Conservation (phyloP, 2,797 vertebrate species). For the Megaceryle alcyon region DNA sequence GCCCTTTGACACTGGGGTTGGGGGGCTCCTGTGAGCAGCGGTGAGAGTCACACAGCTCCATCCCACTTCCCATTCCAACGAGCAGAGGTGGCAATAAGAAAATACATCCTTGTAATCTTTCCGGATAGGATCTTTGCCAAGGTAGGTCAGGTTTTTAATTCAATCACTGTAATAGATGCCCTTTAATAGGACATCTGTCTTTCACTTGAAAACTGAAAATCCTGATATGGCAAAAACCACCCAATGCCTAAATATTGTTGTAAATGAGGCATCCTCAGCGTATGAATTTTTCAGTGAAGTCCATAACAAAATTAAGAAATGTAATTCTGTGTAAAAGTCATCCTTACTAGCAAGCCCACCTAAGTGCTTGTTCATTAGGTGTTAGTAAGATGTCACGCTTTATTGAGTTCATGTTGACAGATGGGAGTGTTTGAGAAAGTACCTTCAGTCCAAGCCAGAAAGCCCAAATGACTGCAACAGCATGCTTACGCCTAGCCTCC, state of each 20-base stretch:
- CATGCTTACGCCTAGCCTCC: slow-evolving; percentile 96
- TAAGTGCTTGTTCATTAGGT: not conserved
- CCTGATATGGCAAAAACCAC: not conserved
- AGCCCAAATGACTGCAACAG: slow-evolving; percentile 99
- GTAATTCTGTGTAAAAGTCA: not conserved
- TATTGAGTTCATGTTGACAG: slow-evolving; percentile 29
- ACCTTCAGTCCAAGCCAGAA: slow-evolving; percentile 99
- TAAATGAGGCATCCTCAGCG: not conserved
- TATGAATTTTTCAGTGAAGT: not conserved
- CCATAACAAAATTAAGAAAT: not conserved
- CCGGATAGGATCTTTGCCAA: not conserved
- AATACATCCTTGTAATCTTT: slow-evolving; percentile 29
- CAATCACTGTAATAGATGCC: not conserved
- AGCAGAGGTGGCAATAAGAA: slow-evolving; percentile 35
- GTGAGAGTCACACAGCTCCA: not conserved
- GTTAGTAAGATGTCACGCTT: slow-evolving; percentile 75
- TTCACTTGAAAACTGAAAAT: not conserved
- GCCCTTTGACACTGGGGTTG: rapidly evolving
- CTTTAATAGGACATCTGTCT: not conserved
- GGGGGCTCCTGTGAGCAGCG: not conserved
- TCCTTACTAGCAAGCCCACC: slow-evolving; percentile 22
- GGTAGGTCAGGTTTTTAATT: not conserved
- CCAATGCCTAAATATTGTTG: not conserved
- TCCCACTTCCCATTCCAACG: not conserved
- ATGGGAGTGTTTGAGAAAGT: slow-evolving; percentile 76